These are phyloP conservation scores for Margarornis squamiger DNA, from an alignment of 2,797 vertebrate genomes.

Conservation along the genomic window DNA sequence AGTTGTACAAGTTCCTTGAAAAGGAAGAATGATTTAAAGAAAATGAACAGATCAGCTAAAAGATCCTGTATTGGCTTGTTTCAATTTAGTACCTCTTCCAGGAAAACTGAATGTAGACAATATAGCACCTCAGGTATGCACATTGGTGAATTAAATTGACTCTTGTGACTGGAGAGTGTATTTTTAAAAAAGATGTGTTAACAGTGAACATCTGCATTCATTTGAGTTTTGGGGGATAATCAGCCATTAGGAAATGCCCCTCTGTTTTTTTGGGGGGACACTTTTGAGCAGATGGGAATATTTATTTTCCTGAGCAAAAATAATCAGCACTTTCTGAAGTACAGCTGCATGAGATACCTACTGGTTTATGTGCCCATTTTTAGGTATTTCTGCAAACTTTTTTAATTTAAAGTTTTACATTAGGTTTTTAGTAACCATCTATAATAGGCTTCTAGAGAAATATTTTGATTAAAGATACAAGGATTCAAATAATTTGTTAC, in stretches of 20 bases:
- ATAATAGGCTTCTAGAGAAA: background rate
- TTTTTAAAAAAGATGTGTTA: background rate
- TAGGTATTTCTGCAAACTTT: background rate
- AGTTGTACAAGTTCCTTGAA: slow-evolving; percentile 7
- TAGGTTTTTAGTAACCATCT: background rate
- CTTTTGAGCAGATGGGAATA: background rate
- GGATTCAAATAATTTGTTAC: slow-evolving; percentile 1
- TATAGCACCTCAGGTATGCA: slow-evolving; percentile 41
- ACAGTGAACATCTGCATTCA: slow-evolving; percentile 36
- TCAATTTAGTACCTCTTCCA: slow-evolving; percentile 56
- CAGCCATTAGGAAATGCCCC: background rate
- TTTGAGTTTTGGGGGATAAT: background rate
- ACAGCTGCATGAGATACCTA: background rate
- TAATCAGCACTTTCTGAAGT: background rate
- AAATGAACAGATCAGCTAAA: background rate
- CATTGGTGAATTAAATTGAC: slow-evolving; percentile 23
- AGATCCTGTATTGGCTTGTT: slow-evolving; percentile 33
- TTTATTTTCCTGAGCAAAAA: background rate
- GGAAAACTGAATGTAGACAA: slow-evolving; percentile 49
- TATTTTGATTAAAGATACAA: slow-evolving; percentile 4
- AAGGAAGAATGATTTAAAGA: slow-evolving; percentile 28
- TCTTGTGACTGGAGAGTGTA: background rate
- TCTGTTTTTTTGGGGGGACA: background rate
- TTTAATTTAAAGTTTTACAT: background rate
- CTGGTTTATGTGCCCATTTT: background rate